Conservation (phyloP, 92 coral and sea anemone species). For the Phenganax subtilis region DNA sequence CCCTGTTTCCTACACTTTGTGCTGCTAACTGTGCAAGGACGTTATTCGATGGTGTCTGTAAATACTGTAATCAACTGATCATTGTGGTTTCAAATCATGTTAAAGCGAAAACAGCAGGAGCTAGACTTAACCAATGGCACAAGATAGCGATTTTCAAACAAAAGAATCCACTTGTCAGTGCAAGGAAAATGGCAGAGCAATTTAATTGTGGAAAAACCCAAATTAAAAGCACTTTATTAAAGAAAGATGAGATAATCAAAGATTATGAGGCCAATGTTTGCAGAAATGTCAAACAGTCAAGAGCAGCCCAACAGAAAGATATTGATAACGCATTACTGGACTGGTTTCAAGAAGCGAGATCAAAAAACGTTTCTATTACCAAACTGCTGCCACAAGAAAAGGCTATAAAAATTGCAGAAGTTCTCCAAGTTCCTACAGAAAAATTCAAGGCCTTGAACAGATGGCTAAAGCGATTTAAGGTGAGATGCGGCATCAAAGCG, state of each 20-base stretch:
- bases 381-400: conserved; percentile 48
- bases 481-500: conserved; percentile 46
- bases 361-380: conserved; percentile 24
- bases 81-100: conserved; percentile 9
- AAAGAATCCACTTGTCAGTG: conserved; percentile 37
- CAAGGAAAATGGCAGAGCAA: conserved; percentile 20
- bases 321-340: conserved; percentile 40
- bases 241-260: conserved; percentile 44
- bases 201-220: conserved; percentile 34
- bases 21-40: background rate
- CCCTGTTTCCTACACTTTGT: background rate
- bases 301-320: conserved; percentile 37
- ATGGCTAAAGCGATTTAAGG: conserved; percentile 51
- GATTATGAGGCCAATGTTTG: conserved; percentile 39
- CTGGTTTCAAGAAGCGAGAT: conserved; percentile 36
- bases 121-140: conserved; percentile 40
- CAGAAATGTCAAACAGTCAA: conserved; percentile 35
- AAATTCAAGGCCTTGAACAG: conserved; percentile 51
- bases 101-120: conserved; percentile 44
- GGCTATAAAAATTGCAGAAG: conserved; percentile 45
- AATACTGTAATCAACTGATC: background rate
- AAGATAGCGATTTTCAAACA: conserved; percentile 39
- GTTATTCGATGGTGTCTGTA: background rate
- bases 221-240: conserved; percentile 45
- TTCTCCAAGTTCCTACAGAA: conserved; percentile 43